Evolutionary conservation across 2,113 vertebrate species (phyloP).

Genomic region (Chelonoidis abingdonii): DNA sequence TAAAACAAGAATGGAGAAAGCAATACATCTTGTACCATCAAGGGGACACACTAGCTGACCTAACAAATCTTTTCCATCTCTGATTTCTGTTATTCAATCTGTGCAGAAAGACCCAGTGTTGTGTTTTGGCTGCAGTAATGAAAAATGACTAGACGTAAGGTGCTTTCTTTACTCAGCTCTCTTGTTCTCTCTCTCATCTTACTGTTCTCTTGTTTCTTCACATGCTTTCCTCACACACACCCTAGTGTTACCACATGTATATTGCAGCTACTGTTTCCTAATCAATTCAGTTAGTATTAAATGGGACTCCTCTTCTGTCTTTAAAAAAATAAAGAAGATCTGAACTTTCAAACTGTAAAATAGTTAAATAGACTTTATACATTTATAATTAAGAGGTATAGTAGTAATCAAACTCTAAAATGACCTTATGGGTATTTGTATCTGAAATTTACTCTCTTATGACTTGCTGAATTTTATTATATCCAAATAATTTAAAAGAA

Average conservation of each 20-base stretch:
- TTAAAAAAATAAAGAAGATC: not conserved
- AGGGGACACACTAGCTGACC: not conserved
- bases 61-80: not conserved
- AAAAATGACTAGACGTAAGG: not conserved
- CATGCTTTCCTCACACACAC: slow-evolving; percentile 56
- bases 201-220: not conserved
- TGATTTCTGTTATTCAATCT: fast-evolving
- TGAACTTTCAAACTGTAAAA: not conserved
- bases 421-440: not conserved
- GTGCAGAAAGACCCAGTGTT: not conserved
- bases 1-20: not conserved
- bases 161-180: not conserved
- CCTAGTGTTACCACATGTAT: slow-evolving; percentile 39
- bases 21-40: not conserved
- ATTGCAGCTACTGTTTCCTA: not conserved
- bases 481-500: too few relatives aligned
- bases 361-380: not conserved
- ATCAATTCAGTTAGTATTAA: fast-evolving
- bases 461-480: not conserved
- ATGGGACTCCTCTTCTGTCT: not conserved
- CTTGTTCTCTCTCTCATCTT: not conserved
- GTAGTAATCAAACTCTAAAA: not conserved
- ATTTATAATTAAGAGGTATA: not conserved
- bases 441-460: not conserved
- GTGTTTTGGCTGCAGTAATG: not conserved